Evolutionary conservation across 2,113 vertebrate genomes (phyloP).

Genomic region (Agapornis roseicollis): DNA sequence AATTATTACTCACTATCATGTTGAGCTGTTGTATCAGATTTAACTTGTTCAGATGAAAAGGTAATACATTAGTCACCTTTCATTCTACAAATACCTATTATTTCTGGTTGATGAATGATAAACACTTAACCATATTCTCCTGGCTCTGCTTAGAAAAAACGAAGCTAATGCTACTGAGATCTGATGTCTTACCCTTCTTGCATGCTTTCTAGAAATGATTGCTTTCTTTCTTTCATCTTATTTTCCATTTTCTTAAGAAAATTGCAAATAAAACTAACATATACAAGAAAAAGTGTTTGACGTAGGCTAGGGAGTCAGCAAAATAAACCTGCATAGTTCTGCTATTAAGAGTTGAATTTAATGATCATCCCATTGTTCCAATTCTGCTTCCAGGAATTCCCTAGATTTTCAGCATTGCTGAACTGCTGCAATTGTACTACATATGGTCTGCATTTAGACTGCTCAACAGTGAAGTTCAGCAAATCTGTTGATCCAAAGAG

Average conservation of each 20-base stretch:
- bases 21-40: constrained; percentile 19
- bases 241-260: neutral
- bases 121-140: constrained; percentile 1
- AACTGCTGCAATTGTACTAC: neutral
- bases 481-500: neutral
- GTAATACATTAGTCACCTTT: constrained; percentile 28
- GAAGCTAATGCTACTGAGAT: neutral
- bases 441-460: neutral
- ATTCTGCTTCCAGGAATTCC: neutral
- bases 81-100: constrained; percentile 22
- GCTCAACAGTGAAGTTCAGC: neutral
- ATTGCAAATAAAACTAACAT: neutral
- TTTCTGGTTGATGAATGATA: neutral
- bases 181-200: neutral
- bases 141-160: neutral
- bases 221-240: neutral
- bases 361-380: neutral
- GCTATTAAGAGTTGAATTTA: neutral
- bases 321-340: neutral
- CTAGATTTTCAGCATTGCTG: neutral
- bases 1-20: constrained; percentile 27
- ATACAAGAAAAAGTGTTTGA: neutral
- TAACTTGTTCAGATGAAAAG: constrained; percentile 7
- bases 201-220: neutral
- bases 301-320: neutral